Evolutionary conservation across 1,140 invertebrate genomes (phyloP), one percentile per base, ranked within the genome.

Genomic region (Episyrphus balteatus): DNA sequence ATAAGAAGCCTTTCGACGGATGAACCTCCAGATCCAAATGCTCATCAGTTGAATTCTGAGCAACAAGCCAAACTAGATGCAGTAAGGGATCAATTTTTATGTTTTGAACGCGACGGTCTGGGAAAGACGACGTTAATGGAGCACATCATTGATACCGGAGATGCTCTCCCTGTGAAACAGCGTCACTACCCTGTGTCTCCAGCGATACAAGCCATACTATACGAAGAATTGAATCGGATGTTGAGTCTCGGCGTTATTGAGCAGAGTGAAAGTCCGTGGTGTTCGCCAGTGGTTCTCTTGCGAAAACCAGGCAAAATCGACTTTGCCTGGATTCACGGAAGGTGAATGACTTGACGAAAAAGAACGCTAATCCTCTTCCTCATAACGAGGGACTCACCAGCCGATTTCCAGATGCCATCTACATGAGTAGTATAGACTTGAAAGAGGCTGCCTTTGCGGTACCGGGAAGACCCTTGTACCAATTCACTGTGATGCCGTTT

Each of bases 401-500:
- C 46, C 45, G 47, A 8, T 42, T 55, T n/a, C 40, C 40, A 3
- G 21, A 26, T 8, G 21, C 21, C 3, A 26, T 26, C 12, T 47
- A 39, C 15, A 47, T 47, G 58, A 44, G 56, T 46, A 55, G 59
- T 5, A 17, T 66, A 3, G 56, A 64, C 47, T 45, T 66, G 12
- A 62, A 59, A 46, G 51, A 56, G 26, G 62, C 72, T 1, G 71
- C 68, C 5, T 73, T 73, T 50, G 59, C 63, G 3, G 67, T 70
- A 3, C 65, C 62, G 11, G 60, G 61, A 26, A 57, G 60, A 44
- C 63, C 65, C 7, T 51, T 68, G 15, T 70, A 55, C 47, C 41
- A 49, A n/a, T 49, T 44, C 21, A 44, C 18, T n/a, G 42, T 44
- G 9, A 44, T 44, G 42, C 41, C 41, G 11, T 49, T 49, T 37